Percentiles rank a stretch among this genome's conserved stretches.
These are phyloP conservation scores for Unio pictorum DNA, from an alignment of 2,888 invertebrate species.

Conservation along the genomic window DNA sequence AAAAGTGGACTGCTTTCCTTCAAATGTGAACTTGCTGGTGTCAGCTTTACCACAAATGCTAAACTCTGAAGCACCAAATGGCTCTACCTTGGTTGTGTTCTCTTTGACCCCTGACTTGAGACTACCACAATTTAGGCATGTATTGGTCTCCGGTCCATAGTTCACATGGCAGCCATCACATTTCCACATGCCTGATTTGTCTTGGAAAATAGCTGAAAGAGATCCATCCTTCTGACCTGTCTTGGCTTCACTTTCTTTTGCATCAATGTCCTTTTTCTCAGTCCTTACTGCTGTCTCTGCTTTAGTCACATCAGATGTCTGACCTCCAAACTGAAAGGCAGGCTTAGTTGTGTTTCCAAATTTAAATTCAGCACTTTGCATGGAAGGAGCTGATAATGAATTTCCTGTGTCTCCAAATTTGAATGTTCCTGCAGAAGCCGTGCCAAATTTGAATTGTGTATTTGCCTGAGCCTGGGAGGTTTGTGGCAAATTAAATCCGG, in stretches of 20 bases:
- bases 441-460: constrained; percentile 4
- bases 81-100: neutral
- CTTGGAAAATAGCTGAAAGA: constrained; percentile 40
- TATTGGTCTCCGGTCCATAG: constrained; percentile 71
- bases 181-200: constrained; percentile 77
- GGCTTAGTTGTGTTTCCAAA: constrained; percentile 12
- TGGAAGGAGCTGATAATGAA: neutral
- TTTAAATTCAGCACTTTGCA: constrained; percentile 19
- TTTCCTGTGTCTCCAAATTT: constrained; percentile 8
- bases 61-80: constrained; percentile 2
- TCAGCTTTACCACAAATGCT: constrained; percentile 9
- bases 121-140: constrained; percentile 62
- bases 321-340: constrained; percentile 18
- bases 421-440: constrained; percentile 4
- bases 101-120: constrained; percentile 51
- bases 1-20: constrained; percentile 11
- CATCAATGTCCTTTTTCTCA: neutral
- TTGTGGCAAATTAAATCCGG: too few species aligned
- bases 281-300: neutral
- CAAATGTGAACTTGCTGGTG: constrained; percentile 1
- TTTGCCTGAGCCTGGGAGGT: neutral
- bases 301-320: constrained; percentile 3
- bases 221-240: constrained; percentile 7
- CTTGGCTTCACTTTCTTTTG: neutral
- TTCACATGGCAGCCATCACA: constrained; percentile 78